Base-by-base conservation (phyloP, 2,888 invertebrate species). In the Hanleya hanleyi region DNA sequence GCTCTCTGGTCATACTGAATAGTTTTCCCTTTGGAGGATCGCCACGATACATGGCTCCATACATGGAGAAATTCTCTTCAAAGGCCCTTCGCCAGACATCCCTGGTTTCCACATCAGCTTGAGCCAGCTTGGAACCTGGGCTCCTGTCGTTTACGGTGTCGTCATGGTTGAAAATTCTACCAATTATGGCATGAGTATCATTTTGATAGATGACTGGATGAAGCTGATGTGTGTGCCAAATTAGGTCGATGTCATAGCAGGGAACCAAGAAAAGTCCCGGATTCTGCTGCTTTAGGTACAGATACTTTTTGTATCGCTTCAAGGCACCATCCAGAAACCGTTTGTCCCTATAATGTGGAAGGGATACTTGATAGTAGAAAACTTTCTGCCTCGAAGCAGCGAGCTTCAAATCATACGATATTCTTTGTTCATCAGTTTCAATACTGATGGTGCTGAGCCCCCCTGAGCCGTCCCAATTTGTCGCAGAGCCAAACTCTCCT, bases 141-240 rank as follows among this genome's bases (percentile, higher is more conserved):
- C 79, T 75, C 29, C 91, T 81, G 73, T 91, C 91, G 71, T 86
- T 89, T 35, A 90, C 85, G 0, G 87, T 81, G 77, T 90, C 91
- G 77, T 91, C 91, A 77, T 91, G 91, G 75, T 90, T 90, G 76
- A 91, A 84, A 71, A 91, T 75, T 29, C 83, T 70, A 7, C 84
- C 83, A 12, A 84, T 71, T 35, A 83, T 61, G 18, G 64, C 67
- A 15, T 49, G 35, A 9, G 83, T 84, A 66, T 85, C 84, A 49
- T 72, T 69, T 47, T 74, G 70, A 72, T 84, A 84, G 22, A 67
- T 35, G 37, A 68, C 29, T 1, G 84, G 84, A 62, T 83, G 79
- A 36, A 90, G 86, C 82, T 91, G 91, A 82, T 91, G 91, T 1
- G 91, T 84, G 78, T 91, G 91, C 91, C 91, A 91, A 15, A 89